These are phyloP conservation scores for Emydoidea blandingii DNA, from an alignment of 2,797 vertebrate species.

Conservation along the genomic window DNA sequence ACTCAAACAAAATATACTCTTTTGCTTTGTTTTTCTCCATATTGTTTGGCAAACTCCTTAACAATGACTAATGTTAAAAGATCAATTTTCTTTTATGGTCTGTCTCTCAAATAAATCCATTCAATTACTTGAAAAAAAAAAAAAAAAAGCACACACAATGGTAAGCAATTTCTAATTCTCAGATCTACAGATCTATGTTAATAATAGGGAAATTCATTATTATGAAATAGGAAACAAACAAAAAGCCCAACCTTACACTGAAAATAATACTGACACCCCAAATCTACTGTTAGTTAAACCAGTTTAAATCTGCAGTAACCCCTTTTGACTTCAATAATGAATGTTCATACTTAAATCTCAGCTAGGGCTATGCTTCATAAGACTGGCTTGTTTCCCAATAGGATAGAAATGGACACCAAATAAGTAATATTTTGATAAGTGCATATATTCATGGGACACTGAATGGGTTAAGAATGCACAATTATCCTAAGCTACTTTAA, in stretches of 20 bases:
- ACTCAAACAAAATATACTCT: background rate
- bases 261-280: background rate
- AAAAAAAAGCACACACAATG: background rate
- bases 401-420: accelerated
- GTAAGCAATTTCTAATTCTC: background rate
- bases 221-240: background rate
- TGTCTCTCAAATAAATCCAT: constrained; percentile 7
- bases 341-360: background rate
- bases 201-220: background rate
- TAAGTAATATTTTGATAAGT: background rate
- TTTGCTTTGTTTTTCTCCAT: background rate
- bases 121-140: background rate
- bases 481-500: background rate
- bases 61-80: background rate
- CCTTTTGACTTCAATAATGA: background rate
- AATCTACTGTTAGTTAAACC: background rate
- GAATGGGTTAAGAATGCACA: background rate
- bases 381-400: background rate
- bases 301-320: background rate
- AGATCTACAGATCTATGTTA: background rate
- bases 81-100: constrained; percentile 21
- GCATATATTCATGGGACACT: background rate
- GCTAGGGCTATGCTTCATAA: background rate
- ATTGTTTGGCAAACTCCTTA: background rate
- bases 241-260: background rate